Base-by-base conservation (phyloP, 2,888 invertebrate species). In the Hypolimnas misippus region DNA sequence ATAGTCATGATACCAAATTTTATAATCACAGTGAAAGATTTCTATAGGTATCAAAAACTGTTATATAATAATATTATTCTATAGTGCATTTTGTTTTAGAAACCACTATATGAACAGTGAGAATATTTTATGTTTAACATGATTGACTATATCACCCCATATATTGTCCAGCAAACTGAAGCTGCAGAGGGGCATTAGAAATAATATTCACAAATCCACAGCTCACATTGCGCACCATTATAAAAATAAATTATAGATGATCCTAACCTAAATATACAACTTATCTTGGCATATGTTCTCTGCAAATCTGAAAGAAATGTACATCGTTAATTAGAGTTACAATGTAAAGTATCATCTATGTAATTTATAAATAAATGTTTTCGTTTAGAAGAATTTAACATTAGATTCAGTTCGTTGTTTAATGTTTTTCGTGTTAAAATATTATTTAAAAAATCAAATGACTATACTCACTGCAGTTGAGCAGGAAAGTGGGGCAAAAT, bases 201-300 rank as follows among this genome's bases (percentile, higher is more conserved):
- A 77, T 83, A 85, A 83, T 84, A 83, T 83, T 86, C 86, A 90
- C 89, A 90, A 86, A 88, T 87, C 89, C 89, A 89, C 90, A 90
- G 88, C 87, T 89, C 88, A 89, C 86, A 85, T 84, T 84, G 89
- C 87, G 90, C 92, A 91, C 92, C 91, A 89, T 90, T 91, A 90
- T 79, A 90, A 91, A 90, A 92, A 92, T 91, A 91, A 92, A 90
- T 91, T 91, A 92, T 88, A 87, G 87, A 89, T 85, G 89, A 85
- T 84, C 84, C 87, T 90, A 89, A 82, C 81, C 83, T 87, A 86
- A 78, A 75, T 70, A 71, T 77, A 79, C 72, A 68, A 84, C 87
- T 92, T 92, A 92, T 92, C 92, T 92, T 78, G 92, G 92, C 92
- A 92, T 92, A 65, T 91, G 87, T 86, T 92, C 89, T 80, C 92